Base-by-base conservation (phyloP, 2,797 vertebrate genomes). In the Schizothorax lantsangensis region DNA sequence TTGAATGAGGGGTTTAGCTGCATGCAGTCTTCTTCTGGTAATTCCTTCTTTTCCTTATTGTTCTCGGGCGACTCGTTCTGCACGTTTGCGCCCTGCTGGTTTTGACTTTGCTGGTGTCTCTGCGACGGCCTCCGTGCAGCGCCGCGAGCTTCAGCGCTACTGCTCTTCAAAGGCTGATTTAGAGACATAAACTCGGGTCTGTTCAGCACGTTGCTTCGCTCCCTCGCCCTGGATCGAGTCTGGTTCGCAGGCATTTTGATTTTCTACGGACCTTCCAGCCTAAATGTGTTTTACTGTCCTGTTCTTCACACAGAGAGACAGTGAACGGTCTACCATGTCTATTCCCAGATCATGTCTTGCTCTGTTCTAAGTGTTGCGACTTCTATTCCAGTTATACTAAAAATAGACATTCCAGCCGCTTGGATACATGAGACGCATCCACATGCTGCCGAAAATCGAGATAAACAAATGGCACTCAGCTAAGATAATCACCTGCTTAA, bases 11-110 rank as follows among this genome's bases (percentile, higher is more conserved):
- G 97, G 91, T 99, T 98, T 57, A 99, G 96, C 94, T 97, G 97
- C 96, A 99, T 99, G 93, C 97, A 98, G 92, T 99, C 97, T 92
- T 97, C 97, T 90, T 98, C 97, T 0, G 97, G 97, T 80, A 90
- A 85, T 9, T 97, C 96, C 88, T 95, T 93, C 23, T 93, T 91
- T 86, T 97, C 96, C 36, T 95, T 93, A 74, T 92, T 82, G 36
- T 80, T 92, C 0, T 93, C 94, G 6, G 66, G 89, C 4, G 92
- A 81, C 57, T 92, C 88, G 0, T 93, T 93, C 57, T 26, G 79
- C 80, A 87, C 89, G 89, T 21, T 91, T 89, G 43, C 89, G 85
- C 82, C 83, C 86, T 73, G 91, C 81, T 90, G 90, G 45, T 84
- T 84, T 59, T 84, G 89, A 68, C 45, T 57, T 43, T 79, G 89